Conservation (phyloP, 2,797 vertebrate species). For the Danio albolineatus region DNA sequence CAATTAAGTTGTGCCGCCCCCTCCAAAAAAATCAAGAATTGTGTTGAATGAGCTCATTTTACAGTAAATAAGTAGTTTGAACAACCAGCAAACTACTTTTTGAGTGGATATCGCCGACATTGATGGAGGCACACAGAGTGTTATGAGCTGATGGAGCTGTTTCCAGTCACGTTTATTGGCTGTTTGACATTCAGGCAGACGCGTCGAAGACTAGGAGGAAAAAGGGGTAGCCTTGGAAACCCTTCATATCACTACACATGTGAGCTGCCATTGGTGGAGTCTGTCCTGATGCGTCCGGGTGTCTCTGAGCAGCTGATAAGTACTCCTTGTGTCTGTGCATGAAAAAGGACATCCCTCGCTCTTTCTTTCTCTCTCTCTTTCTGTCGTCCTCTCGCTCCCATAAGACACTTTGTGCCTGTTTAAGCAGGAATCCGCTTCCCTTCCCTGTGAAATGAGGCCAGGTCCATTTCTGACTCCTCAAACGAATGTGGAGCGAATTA, state of each 20-base stretch:
- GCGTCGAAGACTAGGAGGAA: conserved; percentile 41
- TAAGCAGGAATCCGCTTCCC: conserved; percentile 68
- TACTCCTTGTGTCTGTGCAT: conserved; percentile 66
- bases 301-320: conserved; percentile 58
- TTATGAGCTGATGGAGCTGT: conserved; percentile 35
- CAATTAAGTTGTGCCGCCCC: too few relatives aligned
- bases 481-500: conserved; percentile 11
- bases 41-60: too few relatives aligned
- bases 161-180: conserved; percentile 65
- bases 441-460: conserved; percentile 68
- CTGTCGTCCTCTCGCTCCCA: conserved; percentile 55
- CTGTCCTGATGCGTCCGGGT: conserved; percentile 40
- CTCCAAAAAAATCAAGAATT: too few relatives aligned
- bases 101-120: too few relatives aligned
- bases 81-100: too few relatives aligned
- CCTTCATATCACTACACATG: conserved; percentile 64
- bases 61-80: too few relatives aligned
- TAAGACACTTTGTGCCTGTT: conserved; percentile 63
- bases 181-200: conserved; percentile 73
- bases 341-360: conserved; percentile 64
- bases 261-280: conserved; percentile 70
- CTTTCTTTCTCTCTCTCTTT: conserved; percentile 43
- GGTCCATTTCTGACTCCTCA: conserved; percentile 50
- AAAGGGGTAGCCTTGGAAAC: conserved; percentile 78
- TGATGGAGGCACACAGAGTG: conserved; percentile 34